Evolutionary conservation across 2,113 vertebrate genomes (phyloP), one percentile per base, ranked within the genome.

Genomic region (Salvelinus namaycush): DNA sequence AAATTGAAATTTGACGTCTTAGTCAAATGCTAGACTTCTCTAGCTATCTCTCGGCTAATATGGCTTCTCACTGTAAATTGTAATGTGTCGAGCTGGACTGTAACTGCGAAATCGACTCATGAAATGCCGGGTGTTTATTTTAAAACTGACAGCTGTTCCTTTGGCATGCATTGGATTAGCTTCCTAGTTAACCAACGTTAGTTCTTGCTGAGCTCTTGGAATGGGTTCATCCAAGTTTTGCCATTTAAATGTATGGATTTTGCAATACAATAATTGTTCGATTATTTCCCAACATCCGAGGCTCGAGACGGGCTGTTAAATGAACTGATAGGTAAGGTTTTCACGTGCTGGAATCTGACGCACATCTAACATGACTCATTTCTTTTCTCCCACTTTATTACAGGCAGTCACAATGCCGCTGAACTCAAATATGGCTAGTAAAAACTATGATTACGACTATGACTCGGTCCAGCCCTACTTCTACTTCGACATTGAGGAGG

Each of bases 391-490:
- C n/a, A 27, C 3, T 69, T 54, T 54, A 44, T 54, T 0, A 57
- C 48, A 80, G 81, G 78, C 68, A 79, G 67, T 68, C 76, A 80
- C 22, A 73, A 86, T 86, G 84, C 84, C 84, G 81, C 78, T 76
- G 44, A 79, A 57, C 60, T 79, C 73, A 79, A 78, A 70, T 67
- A 82, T 83, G 74, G 76, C 76, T 60, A 76, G 78, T 22, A 86
- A 79, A 70, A 86, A 81, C 27, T 86, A 83, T 18, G 84, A 86
- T 27, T 83, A 86, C 39, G 85, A 96, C 78, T 96, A 96, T 73
- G 95, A 96, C 84, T 94, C 92, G 0, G 92, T 95, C 79, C 95
- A 96, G 87, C 95, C 94, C 5, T 96, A 93, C 76, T 96, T 96
- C 87, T 95, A 94, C 80, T 93, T 91, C 70, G 94, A 95, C 80